These are phyloP conservation scores for Lycaena phlaeas DNA, from an alignment of 2,888 invertebrate species.

Conservation along the genomic window DNA sequence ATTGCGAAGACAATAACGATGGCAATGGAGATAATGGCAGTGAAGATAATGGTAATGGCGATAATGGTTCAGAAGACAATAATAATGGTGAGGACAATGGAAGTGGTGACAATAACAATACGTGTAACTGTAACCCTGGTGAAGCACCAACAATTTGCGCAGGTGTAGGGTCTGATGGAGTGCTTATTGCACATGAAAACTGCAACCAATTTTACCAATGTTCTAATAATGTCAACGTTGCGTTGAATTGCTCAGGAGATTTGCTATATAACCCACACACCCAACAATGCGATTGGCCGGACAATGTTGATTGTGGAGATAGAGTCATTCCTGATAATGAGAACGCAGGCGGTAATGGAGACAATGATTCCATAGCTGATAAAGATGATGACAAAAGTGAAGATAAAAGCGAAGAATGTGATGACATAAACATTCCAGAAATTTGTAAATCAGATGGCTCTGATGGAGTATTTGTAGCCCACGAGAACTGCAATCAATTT, in stretches of 20 bases:
- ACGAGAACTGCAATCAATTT: slow-evolving; percentile 33
- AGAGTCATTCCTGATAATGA: slow-evolving; percentile 15
- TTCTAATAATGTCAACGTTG: slow-evolving; percentile 21
- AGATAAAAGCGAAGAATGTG: slow-evolving; percentile 5
- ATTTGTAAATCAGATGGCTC: slow-evolving; percentile 26
- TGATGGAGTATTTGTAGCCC: slow-evolving; percentile 26
- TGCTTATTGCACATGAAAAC: slow-evolving; percentile 15
- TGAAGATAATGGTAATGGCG: not conserved
- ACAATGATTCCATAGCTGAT: too few relatives aligned
- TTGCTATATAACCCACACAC: slow-evolving; percentile 26
- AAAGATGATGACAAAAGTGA: slow-evolving; percentile 4
- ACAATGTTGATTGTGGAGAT: slow-evolving; percentile 22
- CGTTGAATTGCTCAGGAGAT: slow-evolving; percentile 19
- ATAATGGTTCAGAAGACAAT: not conserved
- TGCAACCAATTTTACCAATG: slow-evolving; percentile 31
- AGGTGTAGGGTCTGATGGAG: slow-evolving; percentile 11
- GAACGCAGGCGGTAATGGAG: too few relatives aligned
- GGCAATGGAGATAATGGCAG: slow-evolving; percentile 8
- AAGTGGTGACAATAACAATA: slow-evolving; percentile 13
- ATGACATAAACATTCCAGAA: slow-evolving; percentile 17
- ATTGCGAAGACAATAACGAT: slow-evolving; percentile 8
- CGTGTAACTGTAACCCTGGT: slow-evolving; percentile 27
- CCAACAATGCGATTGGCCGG: slow-evolving; percentile 29
- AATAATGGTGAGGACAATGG: slow-evolving; percentile 9
- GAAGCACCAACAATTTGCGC: slow-evolving; percentile 19